Evolutionary conservation across 2,888 invertebrate genomes (phyloP), one percentile per base, ranked within the genome.

Genomic region (Hyposoter dolosus): DNA sequence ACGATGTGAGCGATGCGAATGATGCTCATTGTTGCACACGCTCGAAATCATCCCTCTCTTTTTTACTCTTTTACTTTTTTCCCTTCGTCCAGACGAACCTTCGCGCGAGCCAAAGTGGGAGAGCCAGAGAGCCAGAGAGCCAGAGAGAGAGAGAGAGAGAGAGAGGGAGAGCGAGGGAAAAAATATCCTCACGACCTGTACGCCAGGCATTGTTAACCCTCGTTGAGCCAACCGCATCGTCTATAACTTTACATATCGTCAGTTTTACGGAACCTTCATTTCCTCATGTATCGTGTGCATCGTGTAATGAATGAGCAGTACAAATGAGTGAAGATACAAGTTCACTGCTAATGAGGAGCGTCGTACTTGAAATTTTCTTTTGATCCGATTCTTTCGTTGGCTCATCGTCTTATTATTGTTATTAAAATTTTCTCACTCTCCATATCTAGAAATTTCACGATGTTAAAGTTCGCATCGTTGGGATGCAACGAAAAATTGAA

Each of bases 1-100:
- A 88, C 89, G 88, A 90, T 91, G 90, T 88, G 90, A 91, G 88
- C 90, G 88, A 90, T 91, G 91, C 89, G 89, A 92, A 92, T 91
- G 91, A 92, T 91, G 90, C 86, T 80, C 88, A 91, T 91, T 91
- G 90, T 91, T 85, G 66, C 72, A 72, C 71, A 76, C 78, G 72
- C 79, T 71, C 63, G 56, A 56, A 56, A 60, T 43, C 65, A 60
- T 60, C 74, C 56, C 56, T n/a, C 71, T 15, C 35, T 28, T 32
- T 10, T 35, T 50, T 15, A 4, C 12, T 23, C 4, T 23, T 17
- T 9, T 56, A 6, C 0, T 23, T 56, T 23, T 56, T 56, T 23
- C 3, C 4, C 56, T 56, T 3, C 23, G 23, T 12, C 56, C 56
- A 23, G 56, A 56, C 56, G 23, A 56, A 23, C 71, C 40, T 17